A percentile compares a stretch with the other conserved stretches of the same genome.
Conservation (phyloP, 2,113 vertebrate species). For the Ascaphus truei region DNA sequence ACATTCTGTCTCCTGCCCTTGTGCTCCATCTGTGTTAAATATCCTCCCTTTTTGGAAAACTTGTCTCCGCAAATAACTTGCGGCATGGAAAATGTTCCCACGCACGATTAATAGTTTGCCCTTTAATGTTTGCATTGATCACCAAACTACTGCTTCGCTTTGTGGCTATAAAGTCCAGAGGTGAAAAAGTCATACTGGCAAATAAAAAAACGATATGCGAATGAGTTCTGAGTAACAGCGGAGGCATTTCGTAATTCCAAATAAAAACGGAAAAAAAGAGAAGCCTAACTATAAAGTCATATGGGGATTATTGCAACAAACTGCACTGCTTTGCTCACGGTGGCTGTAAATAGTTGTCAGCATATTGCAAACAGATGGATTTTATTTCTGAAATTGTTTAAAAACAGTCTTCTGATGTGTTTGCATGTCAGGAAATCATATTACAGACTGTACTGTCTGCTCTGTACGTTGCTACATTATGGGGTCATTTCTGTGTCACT, state of each 20-base stretch:
- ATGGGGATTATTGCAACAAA: slow-evolving; percentile 5
- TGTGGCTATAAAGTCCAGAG: too few species aligned
- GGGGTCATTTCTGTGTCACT: slow-evolving; percentile 19
- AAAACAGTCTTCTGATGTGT: slow-evolving; percentile 24
- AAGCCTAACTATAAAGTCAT: neutral
- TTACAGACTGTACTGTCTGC: slow-evolving; percentile 19
- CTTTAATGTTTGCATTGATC: too few species aligned
- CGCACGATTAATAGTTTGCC: too few species aligned
- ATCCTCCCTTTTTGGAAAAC: too few species aligned
- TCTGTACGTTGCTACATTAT: neutral
- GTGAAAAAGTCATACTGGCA: slow-evolving; percentile 9
- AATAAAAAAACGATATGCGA: neutral
- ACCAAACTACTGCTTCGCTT: too few species aligned
- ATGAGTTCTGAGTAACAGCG: neutral
- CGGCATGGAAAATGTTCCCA: too few species aligned
- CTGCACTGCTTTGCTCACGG: neutral
- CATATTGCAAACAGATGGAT: slow-evolving; percentile 35
- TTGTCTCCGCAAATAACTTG: too few species aligned
- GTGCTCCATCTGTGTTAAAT: too few species aligned
- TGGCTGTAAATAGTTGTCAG: slow-evolving; percentile 32
- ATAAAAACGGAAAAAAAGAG: slow-evolving; percentile 2
- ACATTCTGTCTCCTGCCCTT: too few species aligned
- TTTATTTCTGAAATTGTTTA: slow-evolving; percentile 19
- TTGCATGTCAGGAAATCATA: slow-evolving; percentile 28
- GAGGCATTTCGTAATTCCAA: neutral